Base-by-base conservation (phyloP, 2,888 invertebrate species). In the Pandemis heparana region DNA sequence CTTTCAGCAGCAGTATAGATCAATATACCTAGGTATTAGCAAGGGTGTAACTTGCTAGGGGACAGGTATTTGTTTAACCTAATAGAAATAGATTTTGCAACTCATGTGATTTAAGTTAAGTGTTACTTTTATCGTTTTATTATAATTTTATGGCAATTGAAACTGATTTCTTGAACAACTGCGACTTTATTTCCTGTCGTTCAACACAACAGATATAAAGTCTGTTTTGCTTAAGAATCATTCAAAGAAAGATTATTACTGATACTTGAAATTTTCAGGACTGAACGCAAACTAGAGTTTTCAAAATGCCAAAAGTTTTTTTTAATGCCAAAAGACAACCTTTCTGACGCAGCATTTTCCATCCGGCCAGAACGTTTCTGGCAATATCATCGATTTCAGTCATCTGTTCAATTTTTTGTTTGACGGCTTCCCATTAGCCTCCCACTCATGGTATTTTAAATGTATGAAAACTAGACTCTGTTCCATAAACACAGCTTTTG, bases 81-180 rank as follows among this genome's bases (percentile, higher is more conserved):
- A 18, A 23, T 56, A 23, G 23, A 23, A 23, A 32, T 32, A 32
- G 10, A 56, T 23, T 23, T 56, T 18, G 53, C 53, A 53, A 16
- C 5, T 53, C 53, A 53, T 53, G 8, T 8, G 53, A 7, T 32
- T 32, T 16, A 41, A 41, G 12, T 53, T 53, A 18, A 18, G 18
- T 51, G 23, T 23, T 23, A n/a, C n/a, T n/a, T n/a, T n/a, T n/a
- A 56, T 56, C 23, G 56, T 56, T 56, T 23, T 56, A 56, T 23
- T 23, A 56, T 12, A 23, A 10, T 56, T 23, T 56, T 23, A 56
- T 56, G 56, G 56, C 56, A 4, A 56, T 12, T 18, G 56, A 56
- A 56, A 56, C 23, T 12, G 23, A 56, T 56, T 56, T 23, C 23
- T 5, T 12, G 23, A 3, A 18, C 18, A 18, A 7, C 51, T 51